A percentile compares a stretch with the other conserved stretches of the same genome.
phyloP scores from a whole-genome alignment of 2,113 vertebrate genomes.

The Cinclus mexicanus region DNA sequence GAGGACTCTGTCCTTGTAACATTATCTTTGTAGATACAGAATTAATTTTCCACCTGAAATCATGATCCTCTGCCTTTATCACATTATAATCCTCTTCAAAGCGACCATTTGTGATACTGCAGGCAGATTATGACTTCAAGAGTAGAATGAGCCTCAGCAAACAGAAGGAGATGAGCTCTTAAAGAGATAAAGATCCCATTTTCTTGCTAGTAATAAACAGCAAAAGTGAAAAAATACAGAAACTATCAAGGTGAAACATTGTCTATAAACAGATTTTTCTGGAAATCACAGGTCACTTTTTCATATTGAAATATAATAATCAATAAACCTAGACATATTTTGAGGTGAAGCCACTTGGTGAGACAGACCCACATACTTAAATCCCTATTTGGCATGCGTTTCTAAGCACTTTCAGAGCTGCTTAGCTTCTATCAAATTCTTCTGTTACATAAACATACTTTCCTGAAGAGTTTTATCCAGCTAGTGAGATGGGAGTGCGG shows the following conservation, averaged over 20 bases:
- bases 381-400: constrained; percentile 42
- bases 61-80: constrained; percentile 30
- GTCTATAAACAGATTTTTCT: not conserved
- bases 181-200: constrained; percentile 53
- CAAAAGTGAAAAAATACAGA: not conserved
- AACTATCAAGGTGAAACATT: not conserved
- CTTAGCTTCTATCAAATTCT: constrained; percentile 53
- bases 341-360: not conserved
- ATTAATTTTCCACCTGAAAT: constrained; percentile 55
- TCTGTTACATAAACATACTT: constrained; percentile 60
- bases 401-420: constrained; percentile 58
- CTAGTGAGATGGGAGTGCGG: not conserved
- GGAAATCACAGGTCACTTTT: not conserved
- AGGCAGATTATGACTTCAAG: constrained; percentile 64
- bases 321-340: not conserved
- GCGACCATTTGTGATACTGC: constrained; percentile 32
- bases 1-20: not conserved
- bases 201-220: not conserved
- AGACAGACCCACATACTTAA: constrained; percentile 18
- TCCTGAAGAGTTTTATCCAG: constrained; percentile 34
- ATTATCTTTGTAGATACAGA: not conserved
- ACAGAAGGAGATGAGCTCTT: constrained; percentile 57
- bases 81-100: constrained; percentile 51
- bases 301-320: not conserved
- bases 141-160: constrained; percentile 36